Evolutionary conservation across 2,113 vertebrate species (phyloP).

Genomic region (Centropristis striata): DNA sequence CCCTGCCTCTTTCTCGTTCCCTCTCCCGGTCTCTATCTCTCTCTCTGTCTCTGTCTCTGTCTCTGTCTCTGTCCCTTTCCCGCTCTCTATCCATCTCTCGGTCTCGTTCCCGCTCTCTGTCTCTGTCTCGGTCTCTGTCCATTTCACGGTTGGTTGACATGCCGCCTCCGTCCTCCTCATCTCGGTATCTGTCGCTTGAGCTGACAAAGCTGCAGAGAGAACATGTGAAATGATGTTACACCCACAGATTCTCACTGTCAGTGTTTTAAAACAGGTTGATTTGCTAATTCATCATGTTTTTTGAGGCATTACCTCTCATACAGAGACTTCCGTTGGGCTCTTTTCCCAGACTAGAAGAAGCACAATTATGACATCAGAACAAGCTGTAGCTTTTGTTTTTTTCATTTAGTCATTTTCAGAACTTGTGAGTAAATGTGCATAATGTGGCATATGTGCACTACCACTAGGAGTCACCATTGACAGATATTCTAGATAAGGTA

Average conservation of each 20-base stretch:
- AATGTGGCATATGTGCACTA: background rate
- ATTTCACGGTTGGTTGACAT: constrained; percentile 65
- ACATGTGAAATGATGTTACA: background rate
- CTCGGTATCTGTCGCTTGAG: constrained; percentile 86
- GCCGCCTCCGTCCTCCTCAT: constrained; percentile 75
- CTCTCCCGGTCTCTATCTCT: constrained; percentile 70
- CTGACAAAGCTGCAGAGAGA: constrained; percentile 88
- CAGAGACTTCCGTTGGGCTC: constrained; percentile 90
- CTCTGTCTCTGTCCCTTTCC: constrained; percentile 68
- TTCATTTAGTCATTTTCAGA: background rate
- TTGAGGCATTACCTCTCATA: constrained; percentile 89
- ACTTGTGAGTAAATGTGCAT: background rate
- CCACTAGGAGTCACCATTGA: background rate
- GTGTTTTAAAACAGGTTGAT: background rate
- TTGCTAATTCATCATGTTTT: background rate
- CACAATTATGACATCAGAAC: constrained; percentile 7
- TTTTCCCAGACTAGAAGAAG: constrained; percentile 85
- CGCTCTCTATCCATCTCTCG: constrained; percentile 71
- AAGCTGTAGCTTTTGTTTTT: background rate
- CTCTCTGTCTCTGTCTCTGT: constrained; percentile 55
- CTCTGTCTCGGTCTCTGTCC: constrained; percentile 75
- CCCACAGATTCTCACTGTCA: background rate
- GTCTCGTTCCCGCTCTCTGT: constrained; percentile 17
- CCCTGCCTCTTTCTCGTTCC: constrained; percentile 58
- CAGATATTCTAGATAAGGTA: background rate